Evolutionary conservation across 2,797 vertebrate genomes (phyloP), one percentile per base, ranked within the genome.

Genomic region (Microtus californicus): DNA sequence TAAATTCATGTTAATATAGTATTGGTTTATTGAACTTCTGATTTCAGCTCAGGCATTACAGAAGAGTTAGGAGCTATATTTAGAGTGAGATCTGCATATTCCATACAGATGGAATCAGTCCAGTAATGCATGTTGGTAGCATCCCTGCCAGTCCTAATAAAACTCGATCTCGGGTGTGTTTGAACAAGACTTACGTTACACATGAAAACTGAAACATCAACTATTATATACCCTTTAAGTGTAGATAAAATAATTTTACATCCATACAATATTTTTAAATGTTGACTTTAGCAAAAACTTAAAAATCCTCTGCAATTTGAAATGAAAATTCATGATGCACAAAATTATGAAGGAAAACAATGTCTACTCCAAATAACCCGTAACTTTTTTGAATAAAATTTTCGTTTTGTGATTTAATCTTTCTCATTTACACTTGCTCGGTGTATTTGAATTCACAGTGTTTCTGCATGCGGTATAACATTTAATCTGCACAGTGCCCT

Each of bases 231-330:
- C 93, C 76, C 94, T 97, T 96, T 97, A 96, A 97, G 87, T 97
- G 96, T 96, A 90, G 93, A 97, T 97, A 96, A 97, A 97, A 96
- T 97, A 96, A 96, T 97, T 97, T 97, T 95, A 61, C 90, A 96
- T 89, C 97, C 88, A 95, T 92, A 96, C 94, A 97, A 98, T 97
- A 98, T 98, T 98, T 97, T 97, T 96, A 96, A 98, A 97, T 97
- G 97, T 97, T 97, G 97, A 96, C 93, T 98, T 97, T 91, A 95
- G 88, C 92, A 95, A 97, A 96, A 96, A 78, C 81, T 95, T 90
- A 80, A 97, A 96, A 98, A 94, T 92, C n/a, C 54, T 85, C 94
- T 96, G 92, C 95, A 97, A 96, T 96, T 93, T 96, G 89, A 97
- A 96, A 97, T 97, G 94, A 97, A 98, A 98, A 97, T 97, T 97